Percentiles rank a stretch among this genome's conserved stretches.
Conservation (phyloP, 2,888 invertebrate genomes). For the Dasypogon diadema region DNA sequence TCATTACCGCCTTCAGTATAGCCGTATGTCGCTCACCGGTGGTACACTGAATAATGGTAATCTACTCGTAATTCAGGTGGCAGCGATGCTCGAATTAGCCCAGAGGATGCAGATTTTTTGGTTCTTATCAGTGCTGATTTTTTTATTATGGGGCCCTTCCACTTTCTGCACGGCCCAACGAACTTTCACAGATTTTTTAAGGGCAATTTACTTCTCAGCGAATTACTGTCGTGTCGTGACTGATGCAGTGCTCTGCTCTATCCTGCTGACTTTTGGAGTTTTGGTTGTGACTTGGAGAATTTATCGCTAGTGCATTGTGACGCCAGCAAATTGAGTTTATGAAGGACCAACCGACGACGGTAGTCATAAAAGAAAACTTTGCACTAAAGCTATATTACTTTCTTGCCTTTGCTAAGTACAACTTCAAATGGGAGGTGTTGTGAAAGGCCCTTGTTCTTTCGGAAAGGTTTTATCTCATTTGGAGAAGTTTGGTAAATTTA, state of each 20-base stretch:
- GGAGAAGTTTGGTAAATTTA: too few species aligned
- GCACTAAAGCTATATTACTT: background rate
- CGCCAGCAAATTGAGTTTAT: constrained; percentile 12
- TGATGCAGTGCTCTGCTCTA: background rate
- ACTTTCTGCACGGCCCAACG: background rate
- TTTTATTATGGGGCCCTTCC: background rate
- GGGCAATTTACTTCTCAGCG: constrained; percentile 3
- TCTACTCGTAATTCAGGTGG: constrained; percentile 45
- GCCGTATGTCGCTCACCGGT: background rate
- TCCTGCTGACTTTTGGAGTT: background rate
- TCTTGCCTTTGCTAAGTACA: background rate
- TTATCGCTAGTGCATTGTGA: background rate
- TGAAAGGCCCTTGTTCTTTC: background rate
- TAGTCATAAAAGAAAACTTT: background rate
- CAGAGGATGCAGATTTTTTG: constrained; percentile 35
- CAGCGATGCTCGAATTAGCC: constrained; percentile 20
- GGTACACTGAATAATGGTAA: constrained; percentile 18
- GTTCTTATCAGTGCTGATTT: constrained; percentile 10
- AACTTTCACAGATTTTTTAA: background rate
- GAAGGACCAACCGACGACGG: too few species aligned
- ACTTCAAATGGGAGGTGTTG: background rate
- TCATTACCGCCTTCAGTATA: constrained; percentile 20
- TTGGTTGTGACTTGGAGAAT: background rate
- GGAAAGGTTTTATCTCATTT: too few species aligned
- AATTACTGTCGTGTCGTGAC: background rate